Conservation (phyloP, 2,797 vertebrate genomes). For the Sciurus vulgaris region DNA sequence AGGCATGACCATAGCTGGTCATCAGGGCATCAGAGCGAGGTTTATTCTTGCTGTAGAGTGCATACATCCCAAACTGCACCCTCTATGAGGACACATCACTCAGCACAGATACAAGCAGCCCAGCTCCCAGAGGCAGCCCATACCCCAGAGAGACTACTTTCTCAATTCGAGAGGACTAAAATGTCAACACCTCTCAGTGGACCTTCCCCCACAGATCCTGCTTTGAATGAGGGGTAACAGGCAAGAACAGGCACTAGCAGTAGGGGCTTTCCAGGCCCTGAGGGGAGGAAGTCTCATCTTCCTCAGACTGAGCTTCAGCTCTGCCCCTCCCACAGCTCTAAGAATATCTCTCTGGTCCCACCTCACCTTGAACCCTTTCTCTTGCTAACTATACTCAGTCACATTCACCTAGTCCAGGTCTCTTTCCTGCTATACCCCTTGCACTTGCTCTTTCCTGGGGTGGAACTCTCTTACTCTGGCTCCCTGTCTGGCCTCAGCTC, state of each 20-base stretch:
- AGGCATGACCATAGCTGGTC: constrained; percentile 93
- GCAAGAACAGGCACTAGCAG: not conserved
- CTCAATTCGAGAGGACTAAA: constrained; percentile 27
- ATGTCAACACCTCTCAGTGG: not conserved
- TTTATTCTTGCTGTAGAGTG: constrained; percentile 98
- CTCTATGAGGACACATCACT: constrained; percentile 87
- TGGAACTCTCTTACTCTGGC: not conserved
- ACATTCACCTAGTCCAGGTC: not conserved
- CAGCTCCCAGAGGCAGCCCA: not conserved
- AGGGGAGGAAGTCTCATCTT: not conserved
- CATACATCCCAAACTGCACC: constrained; percentile 96
- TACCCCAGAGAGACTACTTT: not conserved
- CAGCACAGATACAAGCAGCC: not conserved
- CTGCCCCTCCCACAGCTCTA: not conserved
- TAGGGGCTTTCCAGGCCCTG: not conserved
- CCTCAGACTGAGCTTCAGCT: not conserved
- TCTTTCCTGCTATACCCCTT: not conserved
- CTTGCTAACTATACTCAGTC: not conserved
- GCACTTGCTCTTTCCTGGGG: not conserved
- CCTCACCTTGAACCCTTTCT: not conserved
- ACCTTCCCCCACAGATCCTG: not conserved
- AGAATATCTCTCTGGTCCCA: not conserved
- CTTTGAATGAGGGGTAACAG: not conserved
- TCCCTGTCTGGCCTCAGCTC: not conserved
- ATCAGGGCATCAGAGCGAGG: constrained; percentile 95